phyloP scores from a whole-genome alignment of 1,140 invertebrate species.

The Oryctes rhinoceros region DNA sequence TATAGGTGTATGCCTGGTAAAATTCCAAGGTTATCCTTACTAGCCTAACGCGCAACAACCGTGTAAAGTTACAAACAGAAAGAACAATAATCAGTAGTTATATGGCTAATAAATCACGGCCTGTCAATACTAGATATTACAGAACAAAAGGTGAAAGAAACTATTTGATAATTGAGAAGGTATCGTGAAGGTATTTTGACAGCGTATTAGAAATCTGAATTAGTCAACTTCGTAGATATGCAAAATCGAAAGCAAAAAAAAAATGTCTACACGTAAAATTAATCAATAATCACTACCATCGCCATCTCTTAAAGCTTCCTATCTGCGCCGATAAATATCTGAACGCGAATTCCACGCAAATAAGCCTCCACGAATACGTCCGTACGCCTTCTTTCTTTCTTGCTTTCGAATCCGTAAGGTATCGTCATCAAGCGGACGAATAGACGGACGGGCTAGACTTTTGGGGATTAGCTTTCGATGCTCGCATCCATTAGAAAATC shows the following conservation, averaged over 20 bases:
- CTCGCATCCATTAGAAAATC: conserved; percentile 9
- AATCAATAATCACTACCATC: too few species aligned
- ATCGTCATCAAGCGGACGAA: background rate
- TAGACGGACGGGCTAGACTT: background rate
- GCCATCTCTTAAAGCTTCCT: too few species aligned
- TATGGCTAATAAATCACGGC: background rate
- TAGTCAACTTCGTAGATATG: background rate
- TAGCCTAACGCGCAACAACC: background rate
- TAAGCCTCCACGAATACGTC: too few species aligned
- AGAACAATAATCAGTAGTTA: conserved; percentile 11
- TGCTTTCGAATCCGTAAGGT: too few species aligned
- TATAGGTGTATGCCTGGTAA: background rate
- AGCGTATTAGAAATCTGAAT: conserved; percentile 6
- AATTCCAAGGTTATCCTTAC: conserved; percentile 23
- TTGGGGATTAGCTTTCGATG: conserved; percentile 5
- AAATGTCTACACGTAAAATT: too few species aligned
- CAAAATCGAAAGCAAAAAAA: too few species aligned
- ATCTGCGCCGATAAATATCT: too few species aligned
- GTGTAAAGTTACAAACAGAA: conserved; percentile 1
- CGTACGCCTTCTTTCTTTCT: too few species aligned
- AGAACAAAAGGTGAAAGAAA: conserved; percentile 11
- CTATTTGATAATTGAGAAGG: background rate
- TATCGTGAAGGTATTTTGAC: background rate
- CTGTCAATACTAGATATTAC: background rate
- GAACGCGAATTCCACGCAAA: too few species aligned